Conservation (phyloP, 2,113 vertebrate species). For the Glareola pratincola region DNA sequence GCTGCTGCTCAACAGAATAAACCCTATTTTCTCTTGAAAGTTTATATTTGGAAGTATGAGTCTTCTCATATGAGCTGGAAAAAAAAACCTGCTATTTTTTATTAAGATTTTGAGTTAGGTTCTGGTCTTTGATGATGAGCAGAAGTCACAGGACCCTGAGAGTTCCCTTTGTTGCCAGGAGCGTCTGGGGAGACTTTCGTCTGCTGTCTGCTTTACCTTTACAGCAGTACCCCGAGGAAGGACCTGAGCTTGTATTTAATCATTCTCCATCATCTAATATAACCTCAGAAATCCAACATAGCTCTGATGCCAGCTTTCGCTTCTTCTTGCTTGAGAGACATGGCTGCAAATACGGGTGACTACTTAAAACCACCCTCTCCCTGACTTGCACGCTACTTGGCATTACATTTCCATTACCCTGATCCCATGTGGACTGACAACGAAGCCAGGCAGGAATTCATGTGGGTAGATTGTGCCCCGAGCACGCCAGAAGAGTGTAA, state of each 20-base stretch:
- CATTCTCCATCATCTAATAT: fast-evolving
- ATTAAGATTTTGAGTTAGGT: background rate
- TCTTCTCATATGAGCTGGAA: fast-evolving
- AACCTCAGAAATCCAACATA: background rate
- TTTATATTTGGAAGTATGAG: background rate
- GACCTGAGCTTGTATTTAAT: background rate
- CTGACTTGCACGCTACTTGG: fast-evolving
- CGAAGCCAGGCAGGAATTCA: background rate
- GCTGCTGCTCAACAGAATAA: background rate
- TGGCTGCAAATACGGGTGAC: background rate
- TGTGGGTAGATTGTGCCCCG: fast-evolving
- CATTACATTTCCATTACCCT: background rate
- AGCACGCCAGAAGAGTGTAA: background rate
- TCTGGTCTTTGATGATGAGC: background rate
- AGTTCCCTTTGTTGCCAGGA: background rate
- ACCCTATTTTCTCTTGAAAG: background rate
- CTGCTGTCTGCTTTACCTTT: background rate
- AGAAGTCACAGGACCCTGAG: background rate
- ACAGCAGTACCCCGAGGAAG: background rate
- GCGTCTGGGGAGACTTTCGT: background rate
- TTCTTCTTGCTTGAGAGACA: background rate
- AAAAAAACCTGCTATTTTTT: background rate
- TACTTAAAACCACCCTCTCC: background rate
- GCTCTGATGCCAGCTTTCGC: background rate
- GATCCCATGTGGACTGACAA: background rate